Conservation (phyloP, 2,888 invertebrate species). For the Sarcophaga variegata region DNA sequence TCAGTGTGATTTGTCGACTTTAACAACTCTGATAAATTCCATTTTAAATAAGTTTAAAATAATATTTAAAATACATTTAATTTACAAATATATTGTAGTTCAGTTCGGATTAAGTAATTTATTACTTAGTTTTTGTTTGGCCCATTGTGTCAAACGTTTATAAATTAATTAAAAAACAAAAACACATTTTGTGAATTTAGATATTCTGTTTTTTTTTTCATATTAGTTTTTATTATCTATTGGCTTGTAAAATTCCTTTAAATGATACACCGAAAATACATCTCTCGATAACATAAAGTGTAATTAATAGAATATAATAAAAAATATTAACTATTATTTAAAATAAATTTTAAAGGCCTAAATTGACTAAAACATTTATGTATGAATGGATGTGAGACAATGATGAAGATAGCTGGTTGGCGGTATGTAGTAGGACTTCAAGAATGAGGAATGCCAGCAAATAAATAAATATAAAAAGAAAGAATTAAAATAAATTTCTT, state of each 20-base stretch:
- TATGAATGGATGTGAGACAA: not conserved
- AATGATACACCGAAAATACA: conserved; percentile 54
- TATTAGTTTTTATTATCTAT: conserved; percentile 10
- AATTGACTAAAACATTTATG: conserved; percentile 45
- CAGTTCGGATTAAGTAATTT: too few species aligned
- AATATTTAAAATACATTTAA: too few species aligned
- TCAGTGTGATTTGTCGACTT: too few species aligned
- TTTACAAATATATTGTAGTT: too few species aligned
- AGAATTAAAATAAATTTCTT: conserved; percentile 13
- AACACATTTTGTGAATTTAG: too few species aligned
- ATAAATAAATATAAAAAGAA: conserved; percentile 41
- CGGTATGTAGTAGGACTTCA: not conserved
- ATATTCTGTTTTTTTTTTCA: too few species aligned
- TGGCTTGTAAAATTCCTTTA: conserved; percentile 4
- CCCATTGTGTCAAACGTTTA: too few species aligned
- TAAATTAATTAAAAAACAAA: too few species aligned
- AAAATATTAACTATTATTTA: conserved; percentile 27
- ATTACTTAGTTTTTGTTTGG: too few species aligned
- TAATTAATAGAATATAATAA: not conserved
- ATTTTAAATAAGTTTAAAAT: too few species aligned
- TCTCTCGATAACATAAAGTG: conserved; percentile 43
- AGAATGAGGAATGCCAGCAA: conserved; percentile 40
- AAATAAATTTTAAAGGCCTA: conserved; percentile 38
- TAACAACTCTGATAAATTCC: too few species aligned
- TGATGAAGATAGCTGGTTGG: not conserved